Evolutionary conservation across 2,113 vertebrate genomes (phyloP).

Genomic region (Galemys pyrenaicus): DNA sequence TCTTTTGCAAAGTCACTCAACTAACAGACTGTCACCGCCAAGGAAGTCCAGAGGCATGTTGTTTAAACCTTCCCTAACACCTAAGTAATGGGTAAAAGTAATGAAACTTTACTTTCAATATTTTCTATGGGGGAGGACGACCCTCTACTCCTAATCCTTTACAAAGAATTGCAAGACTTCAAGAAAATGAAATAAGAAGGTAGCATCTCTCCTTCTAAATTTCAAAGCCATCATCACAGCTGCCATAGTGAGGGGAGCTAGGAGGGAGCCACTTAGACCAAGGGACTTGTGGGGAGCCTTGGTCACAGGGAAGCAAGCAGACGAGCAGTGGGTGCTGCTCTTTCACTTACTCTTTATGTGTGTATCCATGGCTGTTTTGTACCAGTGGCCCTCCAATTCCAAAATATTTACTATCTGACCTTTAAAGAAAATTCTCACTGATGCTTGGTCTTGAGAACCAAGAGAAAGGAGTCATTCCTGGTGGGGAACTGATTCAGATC

Average conservation of each 20-base stretch:
- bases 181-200: constrained; percentile 19
- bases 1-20: neutral
- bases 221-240: neutral
- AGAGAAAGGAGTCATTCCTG: neutral
- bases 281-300: neutral
- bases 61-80: neutral
- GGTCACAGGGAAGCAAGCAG: neutral
- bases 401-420: neutral
- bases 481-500: neutral
- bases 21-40: neutral
- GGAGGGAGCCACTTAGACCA: neutral
- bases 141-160: neutral
- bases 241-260: neutral
- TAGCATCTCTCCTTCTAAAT: neutral
- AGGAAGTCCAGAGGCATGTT: neutral
- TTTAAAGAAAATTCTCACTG: neutral
- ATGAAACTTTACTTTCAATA: neutral
- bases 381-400: neutral
- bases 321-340: neutral
- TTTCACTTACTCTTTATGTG: neutral
- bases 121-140: neutral
- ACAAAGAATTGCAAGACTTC: neutral
- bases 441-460: neutral
- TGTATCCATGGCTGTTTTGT: neutral
- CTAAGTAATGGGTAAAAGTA: too few species aligned